phyloP scores from a whole-genome alignment of 2,797 vertebrate genomes.

The Hozukius guyotensis region DNA sequence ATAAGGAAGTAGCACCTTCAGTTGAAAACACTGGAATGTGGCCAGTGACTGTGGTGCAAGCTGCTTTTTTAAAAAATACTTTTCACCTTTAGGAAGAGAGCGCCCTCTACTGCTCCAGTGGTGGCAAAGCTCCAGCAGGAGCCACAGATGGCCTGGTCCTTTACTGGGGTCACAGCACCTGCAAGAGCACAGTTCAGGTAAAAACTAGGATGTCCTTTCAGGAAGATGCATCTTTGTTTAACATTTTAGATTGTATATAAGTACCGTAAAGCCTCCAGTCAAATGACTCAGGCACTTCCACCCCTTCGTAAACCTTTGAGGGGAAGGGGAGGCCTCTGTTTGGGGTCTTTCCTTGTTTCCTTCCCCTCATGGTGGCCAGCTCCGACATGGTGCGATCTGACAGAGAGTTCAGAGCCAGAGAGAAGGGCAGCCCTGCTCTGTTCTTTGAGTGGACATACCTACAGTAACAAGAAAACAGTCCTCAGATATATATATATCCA shows the following conservation, averaged over 20 bases:
- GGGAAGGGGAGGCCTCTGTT: constrained; percentile 82
- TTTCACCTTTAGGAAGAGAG: constrained; percentile 87
- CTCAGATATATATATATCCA: neutral
- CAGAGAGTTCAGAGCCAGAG: constrained; percentile 84
- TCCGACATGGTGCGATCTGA: constrained; percentile 82
- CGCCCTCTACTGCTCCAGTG: constrained; percentile 85
- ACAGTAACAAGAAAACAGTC: neutral
- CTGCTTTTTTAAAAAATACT: neutral
- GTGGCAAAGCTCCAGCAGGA: constrained; percentile 87
- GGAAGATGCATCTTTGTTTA: neutral
- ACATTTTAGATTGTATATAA: neutral
- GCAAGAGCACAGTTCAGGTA: neutral
- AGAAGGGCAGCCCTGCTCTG: constrained; percentile 80
- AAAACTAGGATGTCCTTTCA: neutral
- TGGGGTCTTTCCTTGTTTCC: constrained; percentile 55
- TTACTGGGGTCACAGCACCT: constrained; percentile 86
- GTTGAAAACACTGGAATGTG: neutral
- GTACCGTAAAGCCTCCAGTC: constrained; percentile 87
- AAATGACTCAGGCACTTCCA: constrained; percentile 77
- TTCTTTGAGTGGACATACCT: constrained; percentile 88
- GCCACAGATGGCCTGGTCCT: constrained; percentile 86
- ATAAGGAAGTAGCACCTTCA: neutral
- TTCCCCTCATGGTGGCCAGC: constrained; percentile 79
- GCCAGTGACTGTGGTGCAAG: neutral
- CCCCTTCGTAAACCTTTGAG: constrained; percentile 39